Evolutionary conservation across 2,888 invertebrate species (phyloP).

Genomic region (Agapostemon virescens): DNA sequence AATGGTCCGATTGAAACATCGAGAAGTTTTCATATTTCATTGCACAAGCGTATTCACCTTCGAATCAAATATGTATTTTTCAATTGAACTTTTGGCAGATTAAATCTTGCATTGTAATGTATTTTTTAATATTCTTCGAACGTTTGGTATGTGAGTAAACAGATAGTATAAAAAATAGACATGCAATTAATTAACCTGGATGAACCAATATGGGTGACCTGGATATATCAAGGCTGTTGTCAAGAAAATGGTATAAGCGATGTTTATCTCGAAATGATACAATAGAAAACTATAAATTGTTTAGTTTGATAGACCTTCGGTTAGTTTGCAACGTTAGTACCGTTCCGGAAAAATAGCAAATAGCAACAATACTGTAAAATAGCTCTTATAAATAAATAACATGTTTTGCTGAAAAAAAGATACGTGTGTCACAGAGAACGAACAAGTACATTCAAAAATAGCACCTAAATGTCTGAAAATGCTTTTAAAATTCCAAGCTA

Average conservation of each 20-base stretch:
- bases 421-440: not conserved
- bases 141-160: not conserved
- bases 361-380: no score
- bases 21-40: not conserved
- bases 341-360: no score
- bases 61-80: not conserved
- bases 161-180: conserved; percentile 54
- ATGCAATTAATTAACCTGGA: conserved; percentile 73
- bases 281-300: conserved; percentile 11
- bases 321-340: not conserved
- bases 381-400: not conserved
- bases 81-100: not conserved
- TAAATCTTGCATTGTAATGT: not conserved
- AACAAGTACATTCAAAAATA: not conserved
- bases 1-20: not conserved
- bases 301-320: no score
- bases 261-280: conserved; percentile 19
- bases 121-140: conserved; percentile 2
- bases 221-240: conserved; percentile 69
- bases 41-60: no score
- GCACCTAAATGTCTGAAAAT: not conserved
- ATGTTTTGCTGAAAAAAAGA: not conserved
- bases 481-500: not conserved
- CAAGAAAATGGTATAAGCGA: conserved; percentile 39
- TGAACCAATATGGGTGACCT: conserved; percentile 71